Base-by-base conservation (phyloP, 2,113 vertebrate genomes). In the Takifugu flavidus region DNA sequence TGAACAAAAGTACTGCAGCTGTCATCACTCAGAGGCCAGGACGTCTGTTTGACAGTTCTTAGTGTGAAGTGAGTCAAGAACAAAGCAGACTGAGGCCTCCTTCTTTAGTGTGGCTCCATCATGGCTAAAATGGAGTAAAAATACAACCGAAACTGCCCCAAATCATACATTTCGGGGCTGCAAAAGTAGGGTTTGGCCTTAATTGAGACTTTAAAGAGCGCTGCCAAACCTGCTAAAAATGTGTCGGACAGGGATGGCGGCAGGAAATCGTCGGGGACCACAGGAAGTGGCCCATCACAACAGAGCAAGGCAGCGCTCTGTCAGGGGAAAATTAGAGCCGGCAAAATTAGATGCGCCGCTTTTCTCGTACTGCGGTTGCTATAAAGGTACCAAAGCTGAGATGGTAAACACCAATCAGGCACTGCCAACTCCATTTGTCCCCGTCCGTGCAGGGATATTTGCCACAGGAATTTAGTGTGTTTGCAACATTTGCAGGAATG, bases 221-320 rank as follows among this genome's bases (percentile, higher is more conserved):
- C 31, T 64, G 44, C 50, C 59, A 26, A 67, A 64, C 47, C 11
- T 39, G 63, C 28, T 27, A 65, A 57, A 78, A 58, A 52, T 59
- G 42, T 58, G 66, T 58, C 11, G 46, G 26, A 25, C 52, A 46
- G 34, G 60, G 56, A 49, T 20, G 51, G 27, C n/a, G 51, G 59
- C 45, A 54, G 72, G 70, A 53, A 76, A 49, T 79, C 31, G 50
- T 69, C 3, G 39, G 60, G 43, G 59, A 74, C 75, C 78, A 79
- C 80, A 79, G 79, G 79, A 84, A 77, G 75, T 69, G 58, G 66
- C 54, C 11, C 10, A 62, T 62, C 70, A 64, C 56, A 63, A 62
- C 53, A 53, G 50, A 55, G 52, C 72, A 28, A 44, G 43, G 47
- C 42, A 74, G 47, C 34, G 45, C 39, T 25, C 62, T 27, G n/a